Base-by-base conservation (phyloP, 2,113 vertebrate species). In the Loxodonta africana region DNA sequence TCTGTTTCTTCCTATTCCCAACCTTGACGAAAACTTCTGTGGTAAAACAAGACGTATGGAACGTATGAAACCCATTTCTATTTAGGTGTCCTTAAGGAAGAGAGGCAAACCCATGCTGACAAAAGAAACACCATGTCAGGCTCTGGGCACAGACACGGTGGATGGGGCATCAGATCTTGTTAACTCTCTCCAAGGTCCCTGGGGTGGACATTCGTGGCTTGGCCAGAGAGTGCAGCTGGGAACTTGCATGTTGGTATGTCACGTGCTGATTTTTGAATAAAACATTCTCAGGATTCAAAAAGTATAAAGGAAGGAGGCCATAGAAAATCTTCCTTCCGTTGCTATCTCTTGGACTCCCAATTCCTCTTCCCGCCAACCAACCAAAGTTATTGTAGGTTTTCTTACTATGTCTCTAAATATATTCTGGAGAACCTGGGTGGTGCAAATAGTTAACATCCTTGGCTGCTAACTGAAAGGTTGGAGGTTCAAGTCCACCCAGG, bases 101-200 rank as follows among this genome's bases (percentile, higher is more conserved):
- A 69, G 20, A 69, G 25, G 7, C 20, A 63, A 69, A 33, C 18
- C 20, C 10, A 15, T 0, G 1, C 71, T 8, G 57, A 30, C 1
- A 0, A 30, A 51, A 9, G 25, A 30, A 18, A 12, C 8, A 4
- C 15, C 0, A 2, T 2, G 18, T 18, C 46, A 2, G 53, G 18
- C 53, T 30, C 5, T 2, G 33, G 46, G 33, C 65, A 17, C 1
- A 26, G 3, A 5, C 44, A 1, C 0, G 4, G 76, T 3, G 71
- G 53, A 33, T 0, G 0, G n/a, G 20, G 11, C 0, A 0, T 28
- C 2, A 17, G 41, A 10, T 2, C 53, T 4, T 7, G 0, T 69
- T 3, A 37, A 14, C 77, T 10, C 4, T 63, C 18, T 17, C 4
- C 37, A 5, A 83, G 3, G 6, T 17, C 1, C 30, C 21, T 10